Evolutionary conservation across 2,888 invertebrate species (phyloP), one percentile per base, ranked within the genome.

Genomic region (Phyllotreta striolata): DNA sequence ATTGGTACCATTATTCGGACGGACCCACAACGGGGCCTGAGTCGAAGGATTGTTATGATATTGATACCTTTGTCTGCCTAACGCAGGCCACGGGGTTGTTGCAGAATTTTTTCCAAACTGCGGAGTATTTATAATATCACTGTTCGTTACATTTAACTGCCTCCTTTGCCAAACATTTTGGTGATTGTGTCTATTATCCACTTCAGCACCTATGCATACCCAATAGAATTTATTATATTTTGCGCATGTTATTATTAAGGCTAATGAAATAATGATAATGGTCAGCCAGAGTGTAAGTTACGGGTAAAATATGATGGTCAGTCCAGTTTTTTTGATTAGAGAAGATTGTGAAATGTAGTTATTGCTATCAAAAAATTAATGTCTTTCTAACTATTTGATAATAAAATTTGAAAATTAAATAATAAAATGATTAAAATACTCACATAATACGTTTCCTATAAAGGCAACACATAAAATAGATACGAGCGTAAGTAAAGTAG

Each of bases 31-130:
- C 14, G 63, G 62, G 4, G 56, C 44, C 38, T 47, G 62, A 13
- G 24, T 37, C 57, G 60, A 39, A 46, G 38, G 57, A 3, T 37
- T 39, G 55, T 41, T 58, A 37, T 56, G 62, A 7, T 55, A 60
- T 63, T 65, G 62, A 58, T 56, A 60, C 61, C 59, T 64, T 47
- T 55, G 54, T 59, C 61, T 64, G 39, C 75, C 74, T 57, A 77
- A 69, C 14, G 70, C 64, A 10, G 77, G 77, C 77, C 77, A 76
- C 24, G 75, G 74, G 1, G 78, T 77, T 6, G 72, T 72, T 14
- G 63, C 63, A 3, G 43, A 59, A 63, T 54, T 66, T 59, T 52
- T 44, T 62, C 62, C 63, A 58, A 66, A 6, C 44, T 64, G 55
- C 47, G 62, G 38, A 34, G 13, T 47, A 41, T 67, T 55, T 44